Percentiles rank a stretch among this genome's conserved stretches.
Conservation (phyloP, 2,113 vertebrate species). For the Origma solitaria region DNA sequence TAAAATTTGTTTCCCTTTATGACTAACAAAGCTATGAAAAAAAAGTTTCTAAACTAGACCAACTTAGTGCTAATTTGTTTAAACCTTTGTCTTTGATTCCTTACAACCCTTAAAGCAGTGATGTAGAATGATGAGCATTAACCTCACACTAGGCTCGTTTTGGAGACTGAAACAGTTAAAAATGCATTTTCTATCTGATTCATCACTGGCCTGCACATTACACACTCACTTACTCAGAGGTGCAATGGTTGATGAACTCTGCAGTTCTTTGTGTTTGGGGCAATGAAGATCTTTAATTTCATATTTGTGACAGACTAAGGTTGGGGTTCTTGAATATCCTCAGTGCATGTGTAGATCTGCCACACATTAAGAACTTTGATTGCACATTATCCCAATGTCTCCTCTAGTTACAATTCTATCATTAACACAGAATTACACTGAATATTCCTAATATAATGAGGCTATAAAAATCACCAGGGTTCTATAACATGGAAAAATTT, state of each 20-base stretch:
- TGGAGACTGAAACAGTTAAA: not conserved
- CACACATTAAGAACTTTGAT: not conserved
- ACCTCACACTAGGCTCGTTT: not conserved
- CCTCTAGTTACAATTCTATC: not conserved
- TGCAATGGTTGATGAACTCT: not conserved
- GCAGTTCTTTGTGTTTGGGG: not conserved
- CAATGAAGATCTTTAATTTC: not conserved
- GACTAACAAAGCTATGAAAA: not conserved
- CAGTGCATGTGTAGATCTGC: accelerated
- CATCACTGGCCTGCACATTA: not conserved
- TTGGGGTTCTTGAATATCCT: not conserved
- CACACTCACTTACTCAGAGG: not conserved
- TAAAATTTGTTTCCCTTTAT: not conserved
- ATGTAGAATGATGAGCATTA: not conserved
- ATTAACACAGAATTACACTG: not conserved
- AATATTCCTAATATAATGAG: not conserved
- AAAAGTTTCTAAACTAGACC: not conserved
- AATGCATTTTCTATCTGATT: not conserved
- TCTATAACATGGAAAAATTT: not conserved
- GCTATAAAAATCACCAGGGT: not conserved
- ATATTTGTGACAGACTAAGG: not conserved
- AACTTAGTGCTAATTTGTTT: not conserved
- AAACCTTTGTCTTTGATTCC: not conserved
- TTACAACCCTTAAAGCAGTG: not conserved
- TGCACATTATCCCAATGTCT: not conserved